These are phyloP conservation scores for Tychaedon coryphoeus DNA, from an alignment of 2,113 vertebrate species.

Conservation along the genomic window DNA sequence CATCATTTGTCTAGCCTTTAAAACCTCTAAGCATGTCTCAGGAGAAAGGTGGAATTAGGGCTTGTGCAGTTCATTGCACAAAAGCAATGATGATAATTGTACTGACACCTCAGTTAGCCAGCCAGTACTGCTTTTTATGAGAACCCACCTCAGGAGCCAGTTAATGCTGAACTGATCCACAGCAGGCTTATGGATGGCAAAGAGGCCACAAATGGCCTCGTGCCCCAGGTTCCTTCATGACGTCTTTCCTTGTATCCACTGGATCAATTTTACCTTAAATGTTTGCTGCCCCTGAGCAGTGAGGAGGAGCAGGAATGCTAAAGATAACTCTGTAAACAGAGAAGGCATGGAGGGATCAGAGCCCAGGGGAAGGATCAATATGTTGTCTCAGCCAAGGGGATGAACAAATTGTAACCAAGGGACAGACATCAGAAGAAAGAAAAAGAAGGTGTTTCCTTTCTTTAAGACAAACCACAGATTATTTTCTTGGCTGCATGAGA, in stretches of 20 bases:
- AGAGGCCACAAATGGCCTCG: fast-evolving
- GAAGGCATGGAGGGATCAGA: conserved; percentile 3
- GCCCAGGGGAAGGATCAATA: conserved; percentile 38
- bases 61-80: neutral
- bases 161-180: neutral
- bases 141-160: neutral
- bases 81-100: neutral
- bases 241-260: neutral
- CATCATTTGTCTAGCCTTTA: neutral
- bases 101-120: neutral
- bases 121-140: neutral
- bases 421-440: neutral
- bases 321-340: conserved; percentile 60
- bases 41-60: neutral
- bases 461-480: neutral
- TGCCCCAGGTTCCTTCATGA: neutral
- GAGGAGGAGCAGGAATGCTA: conserved; percentile 11
- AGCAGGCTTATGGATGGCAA: neutral
- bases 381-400: neutral
- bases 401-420: neutral
- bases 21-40: neutral
- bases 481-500: neutral
- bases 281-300: neutral
- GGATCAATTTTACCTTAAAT: conserved; percentile 45
- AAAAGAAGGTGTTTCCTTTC: neutral